These are phyloP conservation scores for Nudaria mundana DNA, from an alignment of 2,888 invertebrate species.

Conservation along the genomic window DNA sequence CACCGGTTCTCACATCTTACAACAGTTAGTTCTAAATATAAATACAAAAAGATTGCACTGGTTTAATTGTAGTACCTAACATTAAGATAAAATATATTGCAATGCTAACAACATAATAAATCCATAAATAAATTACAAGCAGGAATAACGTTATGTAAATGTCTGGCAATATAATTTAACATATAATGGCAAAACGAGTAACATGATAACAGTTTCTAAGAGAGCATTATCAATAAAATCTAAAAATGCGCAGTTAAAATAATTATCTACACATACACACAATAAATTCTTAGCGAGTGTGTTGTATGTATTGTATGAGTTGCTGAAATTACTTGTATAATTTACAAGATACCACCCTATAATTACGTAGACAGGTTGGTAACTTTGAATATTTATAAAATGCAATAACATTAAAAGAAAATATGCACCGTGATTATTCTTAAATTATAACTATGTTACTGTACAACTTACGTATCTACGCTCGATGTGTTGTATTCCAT, in stretches of 20 bases:
- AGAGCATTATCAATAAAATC: constrained; percentile 20
- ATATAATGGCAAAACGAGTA: too few relatives aligned
- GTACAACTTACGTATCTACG: constrained; percentile 68
- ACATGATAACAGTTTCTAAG: too few relatives aligned
- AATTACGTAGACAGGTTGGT: constrained; percentile 1
- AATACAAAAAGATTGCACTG: not conserved
- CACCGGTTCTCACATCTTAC: not conserved
- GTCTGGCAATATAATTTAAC: constrained; percentile 5
- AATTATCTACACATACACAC: constrained; percentile 22
- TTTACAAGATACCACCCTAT: constrained; percentile 1
- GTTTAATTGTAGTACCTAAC: not conserved
- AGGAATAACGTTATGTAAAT: constrained; percentile 14
- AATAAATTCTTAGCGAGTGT: constrained; percentile 15
- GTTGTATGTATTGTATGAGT: constrained; percentile 19
- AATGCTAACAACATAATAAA: constrained; percentile 22
- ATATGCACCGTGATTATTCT: constrained; percentile 50
- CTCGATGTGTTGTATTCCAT: constrained; percentile 28
- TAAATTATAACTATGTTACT: constrained; percentile 56
- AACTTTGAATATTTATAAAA: constrained; percentile 13
- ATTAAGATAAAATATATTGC: constrained; percentile 1
- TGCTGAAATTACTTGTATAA: too few relatives aligned
- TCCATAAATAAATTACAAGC: constrained; percentile 4
- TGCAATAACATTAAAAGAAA: constrained; percentile 9
- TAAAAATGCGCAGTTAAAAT: constrained; percentile 15
- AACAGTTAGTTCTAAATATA: not conserved